A percentile compares a stretch with the other conserved stretches of the same genome.
These are phyloP conservation scores for Lordiphosa fenestrarum DNA, from an alignment of 2,888 invertebrate species.

Conservation along the genomic window DNA sequence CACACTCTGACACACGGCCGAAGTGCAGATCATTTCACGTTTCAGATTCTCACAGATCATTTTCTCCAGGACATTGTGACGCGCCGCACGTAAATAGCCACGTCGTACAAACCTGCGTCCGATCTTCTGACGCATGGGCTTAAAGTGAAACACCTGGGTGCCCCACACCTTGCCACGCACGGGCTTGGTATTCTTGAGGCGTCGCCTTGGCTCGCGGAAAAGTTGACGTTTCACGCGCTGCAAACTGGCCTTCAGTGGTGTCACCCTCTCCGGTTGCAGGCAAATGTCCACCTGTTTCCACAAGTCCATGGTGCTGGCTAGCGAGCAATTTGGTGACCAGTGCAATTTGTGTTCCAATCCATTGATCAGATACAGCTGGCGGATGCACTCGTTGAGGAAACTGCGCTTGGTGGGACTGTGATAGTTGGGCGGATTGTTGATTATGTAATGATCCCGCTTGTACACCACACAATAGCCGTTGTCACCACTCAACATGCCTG, in stretches of 20 bases:
- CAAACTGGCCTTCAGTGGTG: slow-evolving; percentile 17
- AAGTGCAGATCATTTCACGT: slow-evolving; percentile 25
- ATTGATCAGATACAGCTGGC: slow-evolving; percentile 55
- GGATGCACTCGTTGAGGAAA: slow-evolving; percentile 65
- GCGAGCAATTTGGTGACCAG: slow-evolving; percentile 29
- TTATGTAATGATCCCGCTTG: slow-evolving; percentile 52
- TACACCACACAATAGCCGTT: slow-evolving; percentile 56
- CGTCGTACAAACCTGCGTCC: slow-evolving; percentile 43
- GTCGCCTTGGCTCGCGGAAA: slow-evolving; percentile 42
- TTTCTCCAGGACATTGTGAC: slow-evolving; percentile 24
- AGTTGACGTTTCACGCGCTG: slow-evolving; percentile 63
- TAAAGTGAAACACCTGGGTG: slow-evolving; percentile 44
- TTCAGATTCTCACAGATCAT: slow-evolving; percentile 44
- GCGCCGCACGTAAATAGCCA: slow-evolving; percentile 46
- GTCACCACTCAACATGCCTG: slow-evolving; percentile 12
- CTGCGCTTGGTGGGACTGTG: slow-evolving; percentile 54
- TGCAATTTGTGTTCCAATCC: slow-evolving; percentile 39
- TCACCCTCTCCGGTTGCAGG: slow-evolving; percentile 37
- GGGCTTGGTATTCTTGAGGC: slow-evolving; percentile 42
- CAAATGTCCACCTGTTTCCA: slow-evolving; percentile 55
- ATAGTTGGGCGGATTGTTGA: slow-evolving; percentile 48
- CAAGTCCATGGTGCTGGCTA: slow-evolving; percentile 32
- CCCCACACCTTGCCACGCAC: slow-evolving; percentile 33
- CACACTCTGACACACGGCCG: slow-evolving; percentile 23
- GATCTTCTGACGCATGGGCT: slow-evolving; percentile 41